Base-by-base conservation (phyloP, 2,888 invertebrate genomes). In the Hipparchia sbordonii region DNA sequence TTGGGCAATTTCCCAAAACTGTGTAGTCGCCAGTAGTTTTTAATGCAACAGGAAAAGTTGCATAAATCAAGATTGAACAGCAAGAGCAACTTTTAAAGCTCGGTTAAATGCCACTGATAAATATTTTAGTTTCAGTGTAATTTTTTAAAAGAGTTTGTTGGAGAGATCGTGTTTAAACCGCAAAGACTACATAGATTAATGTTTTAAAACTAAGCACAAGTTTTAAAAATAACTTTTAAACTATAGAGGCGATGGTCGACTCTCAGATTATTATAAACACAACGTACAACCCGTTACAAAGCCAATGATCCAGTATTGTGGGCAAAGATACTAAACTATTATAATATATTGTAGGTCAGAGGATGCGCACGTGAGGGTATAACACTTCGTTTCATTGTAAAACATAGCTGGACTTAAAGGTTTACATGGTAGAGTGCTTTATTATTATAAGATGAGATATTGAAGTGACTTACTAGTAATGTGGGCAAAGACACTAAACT, bases 221-320 rank as follows among this genome's bases (percentile, higher is more conserved):
- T 4, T 48, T 10, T 5, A 52, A 10, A 12, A 52, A 10, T 4
- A 39, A 39, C 52, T 52, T 52, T 52, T 52, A 52, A 52, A 52
- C 52, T 52, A 52, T 52, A 52, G 46, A 45, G 23, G 6, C 39
- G 45, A 61, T 33, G 33, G 23, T 33, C 3, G 39, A 60, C 61
- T 61, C 12, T 46, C n/a, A 2, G n/a, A 60, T 39, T 39, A 51
- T 5, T 23, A 13, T 45, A n/a, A 46, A 48, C 8, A 62, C 13
- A 62, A 48, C n/a, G 5, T 61, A 61, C 45, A 46, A n/a, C 61
- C 61, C 10, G 45, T 45, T 52, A n/a, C 48, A 13, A 62, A 62
- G 48, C 62, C 62, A 62, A 62, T 62, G 48, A 62, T 62, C 62
- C 48, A 8, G 48, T 62, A 13, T 62, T 62, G 62, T 62, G 62